Percentiles rank a stretch among this genome's conserved stretches.
Evolutionary conservation across 2,888 invertebrate species (phyloP).

Genomic region (Calephelis perditalis): DNA sequence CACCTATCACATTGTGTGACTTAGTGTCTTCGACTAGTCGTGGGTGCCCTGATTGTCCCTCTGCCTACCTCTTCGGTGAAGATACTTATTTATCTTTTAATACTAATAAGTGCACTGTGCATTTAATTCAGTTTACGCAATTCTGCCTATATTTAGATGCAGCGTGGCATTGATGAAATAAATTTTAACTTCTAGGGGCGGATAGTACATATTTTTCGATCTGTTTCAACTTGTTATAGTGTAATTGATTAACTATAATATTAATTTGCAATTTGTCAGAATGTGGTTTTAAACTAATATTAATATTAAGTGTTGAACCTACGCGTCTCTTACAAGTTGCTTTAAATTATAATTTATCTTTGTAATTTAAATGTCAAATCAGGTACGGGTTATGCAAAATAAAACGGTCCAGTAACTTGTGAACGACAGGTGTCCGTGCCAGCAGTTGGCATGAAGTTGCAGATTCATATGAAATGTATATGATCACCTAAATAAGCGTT

Average conservation of each 20-base stretch:
- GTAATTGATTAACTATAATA: conserved; percentile 54
- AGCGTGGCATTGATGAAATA: conserved; percentile 27
- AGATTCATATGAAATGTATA: too few relatives aligned
- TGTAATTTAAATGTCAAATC: too few relatives aligned
- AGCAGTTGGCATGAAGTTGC: neutral
- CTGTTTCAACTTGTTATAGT: conserved; percentile 60
- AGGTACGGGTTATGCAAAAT: too few relatives aligned
- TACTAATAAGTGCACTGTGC: conserved; percentile 52
- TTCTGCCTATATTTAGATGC: conserved; percentile 36
- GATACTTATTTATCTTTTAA: too few relatives aligned
- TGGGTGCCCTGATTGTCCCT: too few relatives aligned
- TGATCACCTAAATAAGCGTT: too few relatives aligned
- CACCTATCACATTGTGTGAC: too few relatives aligned
- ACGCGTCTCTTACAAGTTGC: too few relatives aligned
- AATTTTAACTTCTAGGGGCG: conserved; percentile 41
- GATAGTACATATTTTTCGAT: conserved; percentile 67
- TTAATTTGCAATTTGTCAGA: conserved; percentile 66
- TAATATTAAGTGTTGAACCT: conserved; percentile 37
- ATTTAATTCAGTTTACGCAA: conserved; percentile 58
- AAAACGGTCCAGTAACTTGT: too few relatives aligned
- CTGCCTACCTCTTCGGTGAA: too few relatives aligned
- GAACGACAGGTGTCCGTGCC: conserved; percentile 2
- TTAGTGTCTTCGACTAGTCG: too few relatives aligned
- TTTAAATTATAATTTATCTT: too few relatives aligned
- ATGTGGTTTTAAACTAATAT: conserved; percentile 71